These are phyloP conservation scores for Archocentrus centrarchus DNA, from an alignment of 2,113 vertebrate genomes.

Conservation along the genomic window DNA sequence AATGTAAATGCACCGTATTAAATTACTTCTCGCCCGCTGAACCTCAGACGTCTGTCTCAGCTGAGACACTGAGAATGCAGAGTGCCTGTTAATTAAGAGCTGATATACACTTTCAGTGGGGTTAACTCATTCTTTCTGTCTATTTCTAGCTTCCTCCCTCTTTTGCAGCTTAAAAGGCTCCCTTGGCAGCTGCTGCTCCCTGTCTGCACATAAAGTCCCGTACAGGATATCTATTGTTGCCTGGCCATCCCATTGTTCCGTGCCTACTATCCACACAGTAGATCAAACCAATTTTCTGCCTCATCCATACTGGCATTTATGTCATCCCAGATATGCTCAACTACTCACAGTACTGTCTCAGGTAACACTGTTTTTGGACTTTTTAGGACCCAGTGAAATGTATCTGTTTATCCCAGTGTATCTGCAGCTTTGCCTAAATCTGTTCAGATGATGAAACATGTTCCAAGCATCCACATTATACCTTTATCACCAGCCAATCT, in stretches of 20 bases:
- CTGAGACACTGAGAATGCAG: conserved; percentile 25
- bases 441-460: background rate
- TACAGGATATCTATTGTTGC: conserved; percentile 33
- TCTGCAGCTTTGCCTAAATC: background rate
- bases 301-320: background rate
- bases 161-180: conserved; percentile 39
- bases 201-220: conserved; percentile 28
- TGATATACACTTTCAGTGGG: conserved; percentile 41
- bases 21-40: conserved; percentile 37
- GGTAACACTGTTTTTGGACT: background rate
- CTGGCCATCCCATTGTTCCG: conserved; percentile 5
- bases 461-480: background rate
- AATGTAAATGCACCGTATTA: conserved; percentile 42
- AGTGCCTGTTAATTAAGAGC: conserved; percentile 58
- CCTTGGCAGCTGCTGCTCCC: conserved; percentile 43
- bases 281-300: background rate
- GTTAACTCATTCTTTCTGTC: conserved; percentile 42
- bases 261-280: background rate
- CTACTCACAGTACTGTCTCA: background rate
- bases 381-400: background rate
- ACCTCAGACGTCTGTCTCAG: conserved; percentile 32
- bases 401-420: background rate
- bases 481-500: conserved; percentile 9
- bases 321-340: background rate
- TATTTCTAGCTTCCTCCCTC: background rate